Evolutionary conservation across 92 coral and sea anemone species (phyloP).

Genomic region (Siderastrea radians): DNA sequence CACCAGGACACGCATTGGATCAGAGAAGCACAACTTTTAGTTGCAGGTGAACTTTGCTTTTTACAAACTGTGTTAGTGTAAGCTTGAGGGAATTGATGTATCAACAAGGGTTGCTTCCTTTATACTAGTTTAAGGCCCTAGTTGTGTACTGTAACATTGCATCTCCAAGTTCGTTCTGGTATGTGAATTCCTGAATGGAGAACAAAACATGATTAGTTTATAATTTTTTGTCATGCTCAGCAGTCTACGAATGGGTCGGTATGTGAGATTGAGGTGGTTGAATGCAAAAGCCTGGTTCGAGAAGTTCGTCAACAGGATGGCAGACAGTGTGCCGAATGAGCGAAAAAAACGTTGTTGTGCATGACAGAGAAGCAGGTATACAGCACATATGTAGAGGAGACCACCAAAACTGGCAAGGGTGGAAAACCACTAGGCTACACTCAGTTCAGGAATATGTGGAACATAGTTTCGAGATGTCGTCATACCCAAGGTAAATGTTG

Average conservation of each 20-base stretch:
- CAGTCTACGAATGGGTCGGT: constrained; percentile 15
- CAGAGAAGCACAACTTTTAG: no score
- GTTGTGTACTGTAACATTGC: no score
- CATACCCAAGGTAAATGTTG: constrained; percentile 44
- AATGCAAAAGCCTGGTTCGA: constrained; percentile 53
- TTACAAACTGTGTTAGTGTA: no score
- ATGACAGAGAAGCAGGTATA: constrained; percentile 28
- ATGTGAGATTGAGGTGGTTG: constrained; percentile 4
- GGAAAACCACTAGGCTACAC: constrained; percentile 19
- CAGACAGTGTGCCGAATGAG: constrained; percentile 65
- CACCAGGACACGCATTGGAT: no score
- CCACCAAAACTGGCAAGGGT: neutral
- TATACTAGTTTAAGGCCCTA: no score
- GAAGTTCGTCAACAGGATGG: constrained; percentile 44
- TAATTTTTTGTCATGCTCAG: no score
- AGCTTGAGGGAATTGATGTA: no score
- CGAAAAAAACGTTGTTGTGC: constrained; percentile 40
- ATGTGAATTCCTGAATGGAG: no score
- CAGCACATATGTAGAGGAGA: constrained; percentile 23
- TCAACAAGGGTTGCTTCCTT: no score
- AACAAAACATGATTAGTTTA: no score
- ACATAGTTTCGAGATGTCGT: constrained; percentile 20
- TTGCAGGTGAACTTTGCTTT: no score
- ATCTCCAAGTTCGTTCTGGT: no score
- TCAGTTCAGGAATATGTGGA: constrained; percentile 61